Percentiles rank a stretch among this genome's conserved stretches.
Evolutionary conservation across 2,113 vertebrate species (phyloP).

Genomic region (Colinus virginianus): DNA sequence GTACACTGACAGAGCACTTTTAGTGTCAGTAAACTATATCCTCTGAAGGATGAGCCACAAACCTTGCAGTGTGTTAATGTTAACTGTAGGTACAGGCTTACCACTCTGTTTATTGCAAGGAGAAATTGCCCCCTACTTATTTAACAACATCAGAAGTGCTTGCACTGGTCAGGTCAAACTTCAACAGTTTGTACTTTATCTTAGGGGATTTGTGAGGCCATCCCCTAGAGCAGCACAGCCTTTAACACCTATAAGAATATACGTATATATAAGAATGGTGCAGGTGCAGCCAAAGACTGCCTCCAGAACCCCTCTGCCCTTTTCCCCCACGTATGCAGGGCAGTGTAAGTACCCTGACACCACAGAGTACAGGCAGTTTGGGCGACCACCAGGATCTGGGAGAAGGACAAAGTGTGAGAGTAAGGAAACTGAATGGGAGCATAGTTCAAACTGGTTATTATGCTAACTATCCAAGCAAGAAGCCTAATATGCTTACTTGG

Average conservation of each 20-base stretch:
- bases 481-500: not conserved
- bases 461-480: not conserved
- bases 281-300: not conserved
- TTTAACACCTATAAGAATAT: not conserved
- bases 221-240: not conserved
- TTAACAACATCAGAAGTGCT: not conserved
- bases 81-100: not conserved
- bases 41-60: not conserved
- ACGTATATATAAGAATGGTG: not conserved
- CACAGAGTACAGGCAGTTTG: not conserved
- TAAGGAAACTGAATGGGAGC: not conserved
- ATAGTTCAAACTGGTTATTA: not conserved
- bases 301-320: not conserved
- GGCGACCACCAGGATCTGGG: constrained; percentile 15
- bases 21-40: not conserved
- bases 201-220: not conserved
- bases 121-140: not conserved
- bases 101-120: not conserved
- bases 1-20: not conserved
- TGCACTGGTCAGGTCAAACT: not conserved
- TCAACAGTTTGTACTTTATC: not conserved
- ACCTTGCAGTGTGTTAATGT: not conserved
- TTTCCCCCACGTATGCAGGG: accelerated
- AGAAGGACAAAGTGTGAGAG: not conserved
- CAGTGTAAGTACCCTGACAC: not conserved